Evolutionary conservation across 2,888 invertebrate genomes (phyloP), one percentile per base, ranked within the genome.

Genomic region (Melinaea marsaeus): DNA sequence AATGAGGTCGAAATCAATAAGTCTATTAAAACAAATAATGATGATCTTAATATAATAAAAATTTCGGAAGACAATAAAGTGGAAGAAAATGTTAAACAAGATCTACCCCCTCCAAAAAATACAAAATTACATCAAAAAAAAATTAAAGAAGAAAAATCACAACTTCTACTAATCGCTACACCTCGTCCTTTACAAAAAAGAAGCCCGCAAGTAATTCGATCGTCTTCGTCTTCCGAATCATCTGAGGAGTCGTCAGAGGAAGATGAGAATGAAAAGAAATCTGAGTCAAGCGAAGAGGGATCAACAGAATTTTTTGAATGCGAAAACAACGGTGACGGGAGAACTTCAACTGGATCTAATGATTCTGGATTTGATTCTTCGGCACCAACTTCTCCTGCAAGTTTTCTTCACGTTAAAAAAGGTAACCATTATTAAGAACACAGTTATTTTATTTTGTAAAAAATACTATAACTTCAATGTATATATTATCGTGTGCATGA

Each of bases 351-450:
- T 67, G 95, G 95, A 75, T 96, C 96, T 75, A 95, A 95, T 84
- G 96, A 96, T 88, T 96, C 96, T 64, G 96, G 96, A 71, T 95
- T 96, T 84, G 95, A 95, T 82, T 93, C 93, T 64, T 93, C 94
- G 58, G 93, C 93, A 62, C 93, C 94, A 48, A 91, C 92, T 66
- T 93, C 93, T 74, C 93, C 93, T 64, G 92, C 93, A 70, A 93
- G 92, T 78, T 93, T 93, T 80, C 79, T 91, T 61, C 89, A 88
- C 75, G 92, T 91, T 66, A 92, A 92, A 81, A 92, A 93, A 91
- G 93, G 93, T 93, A 74, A 66, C 37, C 32, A 42, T 45, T 42
- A 9, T 42, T 42, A 42, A 42, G 9, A 9, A n/a, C 22, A n/a
- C 13, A 48, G 4, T 22, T 22, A n/a, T 7, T 22, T 7, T 5